phyloP scores from a whole-genome alignment of 2,797 vertebrate genomes.

The Clamator glandarius region DNA sequence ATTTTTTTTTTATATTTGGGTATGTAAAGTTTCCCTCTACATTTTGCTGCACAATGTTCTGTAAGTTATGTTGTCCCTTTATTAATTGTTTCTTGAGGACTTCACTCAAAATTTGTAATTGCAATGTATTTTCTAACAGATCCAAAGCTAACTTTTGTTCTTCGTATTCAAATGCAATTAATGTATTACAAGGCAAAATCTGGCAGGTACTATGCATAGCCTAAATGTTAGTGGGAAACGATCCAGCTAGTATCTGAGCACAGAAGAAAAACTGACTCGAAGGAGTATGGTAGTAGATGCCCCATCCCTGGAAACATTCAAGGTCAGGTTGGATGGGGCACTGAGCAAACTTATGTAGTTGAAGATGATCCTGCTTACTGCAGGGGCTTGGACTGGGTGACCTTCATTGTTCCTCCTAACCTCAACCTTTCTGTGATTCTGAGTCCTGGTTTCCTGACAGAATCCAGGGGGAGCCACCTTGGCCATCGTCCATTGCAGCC shows the following conservation, averaged over 20 bases:
- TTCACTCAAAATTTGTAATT: neutral
- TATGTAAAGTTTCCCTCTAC: neutral
- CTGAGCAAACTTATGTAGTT: no score
- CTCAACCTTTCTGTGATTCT: no score
- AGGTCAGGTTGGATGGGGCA: no score
- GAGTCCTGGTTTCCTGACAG: neutral
- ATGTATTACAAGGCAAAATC: neutral
- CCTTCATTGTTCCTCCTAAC: no score
- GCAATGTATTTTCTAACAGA: neutral
- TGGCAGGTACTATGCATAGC: neutral
- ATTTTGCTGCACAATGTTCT: neutral
- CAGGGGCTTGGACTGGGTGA: no score
- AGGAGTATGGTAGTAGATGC: neutral
- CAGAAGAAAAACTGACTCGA: neutral
- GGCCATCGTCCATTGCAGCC: accelerated
- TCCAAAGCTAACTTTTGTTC: neutral
- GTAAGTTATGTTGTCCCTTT: neutral
- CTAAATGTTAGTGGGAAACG: neutral
- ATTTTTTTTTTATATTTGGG: neutral
- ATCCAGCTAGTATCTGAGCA: neutral
- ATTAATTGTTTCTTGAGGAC: neutral
- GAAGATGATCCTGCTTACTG: no score
- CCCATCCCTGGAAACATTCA: no score
- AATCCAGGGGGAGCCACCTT: accelerated
- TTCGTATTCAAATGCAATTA: neutral